Base-by-base conservation (phyloP, 2,888 invertebrate genomes). In the Physocephala rufipes region DNA sequence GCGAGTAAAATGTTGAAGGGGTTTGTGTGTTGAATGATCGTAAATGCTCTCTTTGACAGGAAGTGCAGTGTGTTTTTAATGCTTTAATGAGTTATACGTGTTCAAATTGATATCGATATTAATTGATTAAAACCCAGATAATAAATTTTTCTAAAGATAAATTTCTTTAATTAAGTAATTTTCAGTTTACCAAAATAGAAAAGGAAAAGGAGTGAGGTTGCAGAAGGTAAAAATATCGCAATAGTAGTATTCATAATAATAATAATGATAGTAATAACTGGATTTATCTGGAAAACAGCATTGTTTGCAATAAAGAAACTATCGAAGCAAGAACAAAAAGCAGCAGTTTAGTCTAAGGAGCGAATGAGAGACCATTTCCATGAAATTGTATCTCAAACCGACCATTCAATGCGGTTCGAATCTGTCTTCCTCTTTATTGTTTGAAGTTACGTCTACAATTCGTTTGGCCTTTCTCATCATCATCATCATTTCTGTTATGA, bases 241-340 rank as follows among this genome's bases (percentile, higher is more conserved):
- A n/a, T 15, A 26, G 24, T 16, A 64, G 21, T 24, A 36, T 28
- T 45, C 63, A 49, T 26, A 12, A 47, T 12, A 64, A 19, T 12
- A 36, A 62, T 19, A 62, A 59, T 19, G 36, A 59, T 19, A 59
- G 4, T 9, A 24, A 64, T 28, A 16, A 64, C 49, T 19, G 26
- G 5, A 45, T n/a, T n/a, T n/a, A n/a, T n/a, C n/a, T n/a, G n/a
- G n/a, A 45, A 1, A 62, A 15, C 43, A 62, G 21, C 28, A 21
- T 19, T 7, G 21, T 21, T 13, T 15, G 24, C 1, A 30, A 61
- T 28, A 61, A 61, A 30, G 61, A n/a, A 36, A 36, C 36, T 4
- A 4, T 36, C 36, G 9, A 36, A 36, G 36, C 36, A 36, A 36
- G n/a, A n/a, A 15, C 47, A 47, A 12, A 47, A 4, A 49, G 19